Evolutionary conservation across 2,797 vertebrate genomes (phyloP), one percentile per base, ranked within the genome.

Genomic region (Megaceryle alcyon): DNA sequence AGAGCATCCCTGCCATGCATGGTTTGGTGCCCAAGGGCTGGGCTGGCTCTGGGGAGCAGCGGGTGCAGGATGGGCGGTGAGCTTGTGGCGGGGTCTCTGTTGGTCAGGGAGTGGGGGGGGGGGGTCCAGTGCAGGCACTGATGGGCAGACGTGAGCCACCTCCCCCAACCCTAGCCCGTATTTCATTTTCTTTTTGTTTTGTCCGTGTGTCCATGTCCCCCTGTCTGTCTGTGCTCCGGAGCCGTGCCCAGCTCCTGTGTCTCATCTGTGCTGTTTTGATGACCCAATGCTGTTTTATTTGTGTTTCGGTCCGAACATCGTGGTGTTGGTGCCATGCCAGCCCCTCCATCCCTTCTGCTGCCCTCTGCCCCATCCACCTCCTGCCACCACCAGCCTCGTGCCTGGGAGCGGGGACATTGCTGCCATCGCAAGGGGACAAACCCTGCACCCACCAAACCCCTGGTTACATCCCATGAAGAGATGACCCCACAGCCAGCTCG

Each of bases 181-280:
- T 88, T 87, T 90, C 14, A 23, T 96, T 96, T 95, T 92, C 64
- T 96, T 95, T 96, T 96, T 33, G 68, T 25, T 95, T 60, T 94
- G 77, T 88, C 83, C 12, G 1, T 94, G 76, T 96, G 93, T 95
- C 90, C 4, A 9, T 92, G 92, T 91, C 25, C 21, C 28, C 10
- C 33, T 19, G 49, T 89, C 57, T 88, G 86, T 76, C 86, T 28
- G 91, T 90, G 77, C 75, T 53, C 35, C 2, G 12, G 37, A 57
- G 80, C 31, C 0, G 33, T 10, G 15, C 43, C 39, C 9, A 0
- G 59, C 43, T 73, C 71, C n/a, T 20, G 25, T 85, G 90, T 90
- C 84, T 71, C n/a, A 15, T 92, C 83, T 75, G 88, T 94, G 79
- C 66, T 0, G 8, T 96, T 86, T 35, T 56, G n/a, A 25, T n/a